These are phyloP conservation scores for Drosophila robusta DNA, from an alignment of 2,888 invertebrate species.

Conservation along the genomic window DNA sequence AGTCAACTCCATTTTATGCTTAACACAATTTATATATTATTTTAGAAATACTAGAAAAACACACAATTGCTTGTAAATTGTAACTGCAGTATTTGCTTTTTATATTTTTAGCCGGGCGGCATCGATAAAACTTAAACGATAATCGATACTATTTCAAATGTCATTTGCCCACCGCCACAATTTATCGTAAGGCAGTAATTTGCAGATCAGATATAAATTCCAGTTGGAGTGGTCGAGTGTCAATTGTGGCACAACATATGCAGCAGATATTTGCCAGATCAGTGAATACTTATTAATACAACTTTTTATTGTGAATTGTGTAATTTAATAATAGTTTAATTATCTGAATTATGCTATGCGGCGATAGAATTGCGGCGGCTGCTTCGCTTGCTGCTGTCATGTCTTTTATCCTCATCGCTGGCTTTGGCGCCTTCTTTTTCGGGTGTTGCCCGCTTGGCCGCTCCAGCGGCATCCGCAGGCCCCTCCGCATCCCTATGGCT, in stretches of 20 bases:
- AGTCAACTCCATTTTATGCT: constrained; percentile 23
- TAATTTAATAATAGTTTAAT: constrained; percentile 9
- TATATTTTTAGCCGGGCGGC: constrained; percentile 9
- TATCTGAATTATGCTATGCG: constrained; percentile 34
- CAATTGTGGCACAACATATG: neutral
- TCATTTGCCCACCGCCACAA: constrained; percentile 22
- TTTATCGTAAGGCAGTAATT: constrained; percentile 13
- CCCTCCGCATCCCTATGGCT: constrained; percentile 23
- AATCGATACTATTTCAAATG: constrained; percentile 1
- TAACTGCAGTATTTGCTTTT: constrained; percentile 9
- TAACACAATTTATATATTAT: constrained; percentile 47
- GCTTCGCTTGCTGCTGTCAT: constrained; percentile 38
- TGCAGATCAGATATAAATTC: neutral
- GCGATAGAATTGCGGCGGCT: constrained; percentile 72
- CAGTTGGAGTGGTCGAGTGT: neutral
- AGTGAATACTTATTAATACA: constrained; percentile 7
- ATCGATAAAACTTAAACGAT: constrained; percentile 23
- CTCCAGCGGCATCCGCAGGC: constrained; percentile 18
- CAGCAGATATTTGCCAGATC: neutral
- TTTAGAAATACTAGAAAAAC: constrained; percentile 32
- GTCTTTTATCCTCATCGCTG: constrained; percentile 16
- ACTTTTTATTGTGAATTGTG: constrained; percentile 28
- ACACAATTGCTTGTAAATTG: constrained; percentile 28
- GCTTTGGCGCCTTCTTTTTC: constrained; percentile 2
- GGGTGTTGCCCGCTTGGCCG: constrained; percentile 1